Percentiles rank a stretch among this genome's conserved stretches.
Evolutionary conservation across 2,888 invertebrate species (phyloP).

Genomic region (Zeuzera pyrina): DNA sequence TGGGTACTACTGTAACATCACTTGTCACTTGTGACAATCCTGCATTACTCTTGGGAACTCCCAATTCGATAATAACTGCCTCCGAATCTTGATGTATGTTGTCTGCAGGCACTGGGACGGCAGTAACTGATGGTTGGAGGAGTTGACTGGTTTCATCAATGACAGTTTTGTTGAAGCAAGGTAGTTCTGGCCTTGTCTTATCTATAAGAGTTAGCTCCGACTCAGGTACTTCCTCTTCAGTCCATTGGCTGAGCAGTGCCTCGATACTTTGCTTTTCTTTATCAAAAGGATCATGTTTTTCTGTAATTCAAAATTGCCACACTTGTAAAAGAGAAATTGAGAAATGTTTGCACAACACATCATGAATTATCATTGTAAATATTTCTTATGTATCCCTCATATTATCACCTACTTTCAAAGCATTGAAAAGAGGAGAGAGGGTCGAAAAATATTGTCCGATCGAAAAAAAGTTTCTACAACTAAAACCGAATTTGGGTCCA

Average conservation of each 20-base stretch:
- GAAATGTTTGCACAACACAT: too few species aligned
- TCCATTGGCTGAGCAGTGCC: constrained; percentile 61
- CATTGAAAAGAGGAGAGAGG: too few species aligned
- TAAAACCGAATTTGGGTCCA: too few species aligned
- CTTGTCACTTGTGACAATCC: constrained; percentile 2
- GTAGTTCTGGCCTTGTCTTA: constrained; percentile 27
- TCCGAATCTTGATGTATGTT: constrained; percentile 26
- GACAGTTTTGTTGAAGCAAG: constrained; percentile 52
- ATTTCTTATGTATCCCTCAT: constrained; percentile 1
- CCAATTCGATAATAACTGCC: constrained; percentile 44
- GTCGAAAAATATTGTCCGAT: too few species aligned
- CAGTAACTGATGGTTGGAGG: constrained; percentile 51
- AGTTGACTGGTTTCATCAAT: constrained; percentile 55
- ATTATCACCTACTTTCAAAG: too few species aligned
- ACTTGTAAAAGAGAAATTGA: background rate
- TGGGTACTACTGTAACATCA: background rate
- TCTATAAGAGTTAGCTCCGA: constrained; percentile 29
- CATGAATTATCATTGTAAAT: background rate
- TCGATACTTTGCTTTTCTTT: constrained; percentile 59
- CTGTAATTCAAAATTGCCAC: constrained; percentile 23
- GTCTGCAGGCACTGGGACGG: constrained; percentile 33
- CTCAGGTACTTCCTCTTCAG: constrained; percentile 56
- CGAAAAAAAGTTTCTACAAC: too few species aligned
- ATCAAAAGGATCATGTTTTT: constrained; percentile 54
- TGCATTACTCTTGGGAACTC: constrained; percentile 14